Conservation (phyloP, 2,888 invertebrate genomes). For the Aporophyla lueneburgensis region DNA sequence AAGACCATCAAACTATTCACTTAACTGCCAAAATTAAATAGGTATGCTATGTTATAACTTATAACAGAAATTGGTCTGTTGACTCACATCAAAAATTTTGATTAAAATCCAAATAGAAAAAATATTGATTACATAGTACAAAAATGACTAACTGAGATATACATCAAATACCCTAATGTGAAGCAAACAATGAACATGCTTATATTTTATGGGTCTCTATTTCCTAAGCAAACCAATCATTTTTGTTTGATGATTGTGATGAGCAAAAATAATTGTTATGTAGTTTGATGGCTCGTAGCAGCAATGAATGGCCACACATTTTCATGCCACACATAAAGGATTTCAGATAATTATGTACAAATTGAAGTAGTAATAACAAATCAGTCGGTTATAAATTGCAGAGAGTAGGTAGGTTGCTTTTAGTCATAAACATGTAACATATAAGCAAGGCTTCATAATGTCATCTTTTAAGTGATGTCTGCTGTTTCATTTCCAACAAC, state of each 20-base stretch:
- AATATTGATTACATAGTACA: slow-evolving; percentile 7
- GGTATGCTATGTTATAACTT: background rate
- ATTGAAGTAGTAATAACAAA: background rate
- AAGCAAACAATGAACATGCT: background rate
- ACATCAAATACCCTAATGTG: background rate
- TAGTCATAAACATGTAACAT: background rate
- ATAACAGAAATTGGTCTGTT: background rate
- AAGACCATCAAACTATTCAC: background rate
- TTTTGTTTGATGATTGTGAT: background rate
- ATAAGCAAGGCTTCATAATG: too few relatives aligned
- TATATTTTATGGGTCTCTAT: background rate
- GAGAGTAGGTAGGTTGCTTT: too few relatives aligned
- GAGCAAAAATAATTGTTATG: background rate
- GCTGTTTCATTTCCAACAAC: background rate
- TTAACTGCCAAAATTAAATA: background rate
- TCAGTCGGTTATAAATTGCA: background rate
- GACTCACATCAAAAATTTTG: background rate
- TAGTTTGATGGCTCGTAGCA: background rate
- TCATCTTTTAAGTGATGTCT: too few relatives aligned
- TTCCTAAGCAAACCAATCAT: background rate
- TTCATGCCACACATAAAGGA: too few relatives aligned
- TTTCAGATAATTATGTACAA: background rate
- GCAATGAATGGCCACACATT: background rate
- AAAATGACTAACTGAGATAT: slow-evolving; percentile 1
- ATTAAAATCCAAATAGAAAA: background rate